Evolutionary conservation across 2,797 vertebrate species (phyloP), one percentile per base, ranked within the genome.

Genomic region (Hipposideros larvatus): DNA sequence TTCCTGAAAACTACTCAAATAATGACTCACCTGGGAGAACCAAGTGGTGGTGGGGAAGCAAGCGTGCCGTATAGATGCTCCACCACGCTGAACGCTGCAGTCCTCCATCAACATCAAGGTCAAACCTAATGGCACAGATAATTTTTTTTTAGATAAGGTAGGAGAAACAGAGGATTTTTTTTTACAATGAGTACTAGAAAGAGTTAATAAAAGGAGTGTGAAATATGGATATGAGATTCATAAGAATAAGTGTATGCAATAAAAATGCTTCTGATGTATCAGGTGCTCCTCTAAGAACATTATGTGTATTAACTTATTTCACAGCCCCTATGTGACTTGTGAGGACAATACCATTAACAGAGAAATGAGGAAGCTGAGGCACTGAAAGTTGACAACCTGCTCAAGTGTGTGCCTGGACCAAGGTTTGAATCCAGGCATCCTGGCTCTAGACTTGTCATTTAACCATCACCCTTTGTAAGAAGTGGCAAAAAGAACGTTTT

Each of bases 31-130:
- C 15, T 55, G 18, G 10, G 18, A 77, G 26, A 93, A 37, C n/a
- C 1, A 0, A 82, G 15, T 24, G 4, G 3, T 34, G 19, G 18
- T 2, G 37, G 21, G 13, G 13, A n/a, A 83, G 65, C 3, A 7
- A n/a, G 31, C 77, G 15, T 37, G n/a, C 28, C 10, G 24, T 53
- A 28, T 11, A 41, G 61, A 68, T 11, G 2, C 31, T 19, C 15
- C 19, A 28, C n/a, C 43, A 75, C 1, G 0, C 7, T 66, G 18
- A 59, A 15, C 16, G 78, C 22, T 13, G 0, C 9, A 16, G 16
- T 43, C 26, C 37, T 43, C 16, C 21, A 43, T 18, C 43, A 43
- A 71, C 6, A 9, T 43, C 19, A 55, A 19, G 14, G 19, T 53
- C 43, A 61, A n/a, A 22, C 22, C 16, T 22, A 70, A 15, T 4